Base-by-base conservation (phyloP, 1,140 invertebrate genomes). In the Mya arenaria region DNA sequence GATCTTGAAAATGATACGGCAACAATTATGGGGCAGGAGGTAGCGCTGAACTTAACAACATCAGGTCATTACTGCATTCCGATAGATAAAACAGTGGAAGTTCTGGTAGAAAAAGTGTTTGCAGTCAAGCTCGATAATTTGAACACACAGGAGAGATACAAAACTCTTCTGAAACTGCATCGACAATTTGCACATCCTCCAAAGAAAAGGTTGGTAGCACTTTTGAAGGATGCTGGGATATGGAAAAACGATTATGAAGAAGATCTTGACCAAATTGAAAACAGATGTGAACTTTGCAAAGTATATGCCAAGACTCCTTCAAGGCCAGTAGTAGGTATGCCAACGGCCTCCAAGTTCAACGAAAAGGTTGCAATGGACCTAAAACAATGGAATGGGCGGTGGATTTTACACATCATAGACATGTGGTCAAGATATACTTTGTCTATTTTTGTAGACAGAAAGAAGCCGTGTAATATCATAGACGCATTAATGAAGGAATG, bases 351-450 rank as follows among this genome's bases (percentile, higher is more conserved):
- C 28, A 60, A 58, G 41, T 78, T 79, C 39, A 79, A 82, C 79
- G 82, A 84, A 74, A 83, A 78, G 48, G 84, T 84, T 55, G 69
- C 77, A 37, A 84, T 81, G 77, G 83, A 84, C 52, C 65, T 81
- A 39, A 84, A 81, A 63, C 63, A 82, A 41, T 73, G 69, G 44
- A 74, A 63, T 62, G 72, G 72, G 32, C 30, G 13, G 15, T 84
- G 72, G 72, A 86, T 86, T 62, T 69, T 86, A 39, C 79, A 86
- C 48, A 82, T 86, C 72, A 86, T 78, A 75, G 85, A 86, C 63
- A 86, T 82, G 77, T 81, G 77, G 75, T 83, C 82, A 15, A 66
- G 71, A 65, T 84, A 82, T 68, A 84, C 82, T 41, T 32, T 82
- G n/a, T 79, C 73, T 5, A 66, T 82, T 39, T 78, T 79, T 58